Evolutionary conservation across 2,888 invertebrate species (phyloP), one percentile per base, ranked within the genome.

Genomic region (Abrostola triplasia): DNA sequence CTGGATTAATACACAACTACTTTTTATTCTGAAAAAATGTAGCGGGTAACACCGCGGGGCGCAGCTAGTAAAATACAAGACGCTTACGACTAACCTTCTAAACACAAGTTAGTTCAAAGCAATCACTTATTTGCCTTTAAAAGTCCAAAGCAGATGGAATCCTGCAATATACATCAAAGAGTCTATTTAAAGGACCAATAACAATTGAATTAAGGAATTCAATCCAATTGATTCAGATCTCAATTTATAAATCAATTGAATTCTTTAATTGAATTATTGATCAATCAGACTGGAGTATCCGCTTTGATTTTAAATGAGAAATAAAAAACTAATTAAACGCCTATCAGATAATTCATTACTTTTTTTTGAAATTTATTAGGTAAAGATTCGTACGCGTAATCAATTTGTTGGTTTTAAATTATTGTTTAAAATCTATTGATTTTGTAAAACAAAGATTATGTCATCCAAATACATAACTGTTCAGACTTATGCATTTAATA

Each of bases 221-320:
- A 52, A 61, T 66, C 62, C 58, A 73, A 62, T 66, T 77, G 54
- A 55, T 65, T 62, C 42, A 50, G 51, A 67, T 64, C 59, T 67
- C 76, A 61, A 76, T 80, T 71, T 71, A 59, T 57, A 79, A 79
- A 70, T 70, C 67, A 73, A 78, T 76, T 70, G 70, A 69, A 64
- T 65, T 65, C 63, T 67, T 73, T 82, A 84, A 84, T 84, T 80
- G 77, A 81, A 79, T 80, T 76, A 84, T 81, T 79, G 73, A 84
- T 85, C 77, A 81, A 82, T 80, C 78, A 70, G 58, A 57, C 59
- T 76, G 64, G 76, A 80, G 83, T 71, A 73, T 68, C 67, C 61
- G 53, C 41, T 40, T 84, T 80, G 74, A 82, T 81, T 81, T 82
- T 70, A 64, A 79, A 80, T 73, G 59, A 81, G 72, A 74, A 82